Evolutionary conservation across 1,140 invertebrate species (phyloP).

Genomic region (Microplitis demolitor): DNA sequence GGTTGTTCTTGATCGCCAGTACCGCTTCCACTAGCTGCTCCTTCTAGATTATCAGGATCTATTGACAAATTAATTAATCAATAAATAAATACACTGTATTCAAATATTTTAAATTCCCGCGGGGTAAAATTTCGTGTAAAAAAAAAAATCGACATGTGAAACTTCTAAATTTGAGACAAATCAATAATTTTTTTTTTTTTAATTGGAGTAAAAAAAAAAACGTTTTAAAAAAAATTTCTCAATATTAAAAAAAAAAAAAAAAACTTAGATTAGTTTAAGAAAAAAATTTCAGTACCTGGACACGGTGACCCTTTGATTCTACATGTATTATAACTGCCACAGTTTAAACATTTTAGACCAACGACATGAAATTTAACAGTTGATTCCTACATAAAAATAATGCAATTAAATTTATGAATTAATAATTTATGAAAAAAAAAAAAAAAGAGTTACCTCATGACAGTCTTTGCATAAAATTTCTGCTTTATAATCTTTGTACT

Average conservation of each 20-base stretch:
- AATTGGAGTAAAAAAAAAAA: too few species aligned
- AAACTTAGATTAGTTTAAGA: too few species aligned
- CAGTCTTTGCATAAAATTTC: conserved; percentile 88
- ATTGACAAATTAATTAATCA: background rate
- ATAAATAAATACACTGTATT: too few species aligned
- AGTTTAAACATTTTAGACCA: conserved; percentile 80
- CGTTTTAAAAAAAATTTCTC: too few species aligned
- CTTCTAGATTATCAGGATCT: conserved; percentile 46
- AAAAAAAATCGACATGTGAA: too few species aligned
- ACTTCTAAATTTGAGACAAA: too few species aligned
- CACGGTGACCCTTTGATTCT: conserved; percentile 68
- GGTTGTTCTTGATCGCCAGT: conserved; percentile 39
- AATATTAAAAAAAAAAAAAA: too few species aligned
- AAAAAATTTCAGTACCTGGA: conserved; percentile 36
- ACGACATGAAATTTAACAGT: conserved; percentile 83
- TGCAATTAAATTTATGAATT: conserved; percentile 21
- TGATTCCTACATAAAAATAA: conserved; percentile 67
- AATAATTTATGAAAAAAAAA: background rate
- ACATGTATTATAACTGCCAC: conserved; percentile 87
- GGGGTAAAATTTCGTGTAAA: too few species aligned
- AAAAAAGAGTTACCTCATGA: conserved; percentile 70
- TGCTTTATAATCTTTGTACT: conserved; percentile 77
- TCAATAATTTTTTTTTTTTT: too few species aligned
- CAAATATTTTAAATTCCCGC: too few species aligned
- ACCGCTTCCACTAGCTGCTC: conserved; percentile 40